Evolutionary conservation across 2,113 vertebrate genomes (phyloP), one percentile per base, ranked within the genome.

Genomic region (Aythya baeri): DNA sequence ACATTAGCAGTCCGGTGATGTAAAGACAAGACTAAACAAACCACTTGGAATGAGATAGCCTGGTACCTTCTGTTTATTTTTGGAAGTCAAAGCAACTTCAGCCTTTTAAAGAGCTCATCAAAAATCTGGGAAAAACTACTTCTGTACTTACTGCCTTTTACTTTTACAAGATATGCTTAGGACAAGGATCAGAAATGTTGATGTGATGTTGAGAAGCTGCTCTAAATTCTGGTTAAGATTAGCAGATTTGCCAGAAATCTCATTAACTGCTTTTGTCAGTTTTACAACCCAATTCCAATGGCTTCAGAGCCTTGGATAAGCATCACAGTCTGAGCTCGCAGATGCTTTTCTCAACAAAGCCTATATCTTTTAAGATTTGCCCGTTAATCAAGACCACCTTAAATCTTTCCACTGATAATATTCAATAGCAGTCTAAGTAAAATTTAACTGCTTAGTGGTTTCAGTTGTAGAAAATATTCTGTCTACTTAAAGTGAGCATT

Each of bases 391-490:
- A 63, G 59, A 2, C 21, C 49, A 82, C 76, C 32, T 74, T 90
- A 91, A 91, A 91, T 91, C 17, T 38, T 95, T 81, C 77, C 88
- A 11, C 13, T 83, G 55, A 38, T 75, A 89, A 17, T 49, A 86
- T 81, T 95, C n/a, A 75, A 78, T 68, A 90, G 18, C 9, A 75
- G 15, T n/a, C 21, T 71, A 15, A 86, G 27, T 49, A 52, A 92
- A 86, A 95, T 63, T 68, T 78, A 93, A 78, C 38, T 52, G 34
- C 54, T 75, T 83, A 36, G 31, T 65, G 15, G 3, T 88, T 94
- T 83, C 76, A 27, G 54, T 41, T 15, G 27, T 50, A 88, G 58
- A 61, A 92, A 84, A 85, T 70, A 54, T 5, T 80, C 22, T 62
- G 6, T 75, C 66, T 84, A 25, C 23, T 63, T 38, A 41, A 88